phyloP scores from a whole-genome alignment of 1,140 invertebrate genomes.

The Anthonomus grandis region DNA sequence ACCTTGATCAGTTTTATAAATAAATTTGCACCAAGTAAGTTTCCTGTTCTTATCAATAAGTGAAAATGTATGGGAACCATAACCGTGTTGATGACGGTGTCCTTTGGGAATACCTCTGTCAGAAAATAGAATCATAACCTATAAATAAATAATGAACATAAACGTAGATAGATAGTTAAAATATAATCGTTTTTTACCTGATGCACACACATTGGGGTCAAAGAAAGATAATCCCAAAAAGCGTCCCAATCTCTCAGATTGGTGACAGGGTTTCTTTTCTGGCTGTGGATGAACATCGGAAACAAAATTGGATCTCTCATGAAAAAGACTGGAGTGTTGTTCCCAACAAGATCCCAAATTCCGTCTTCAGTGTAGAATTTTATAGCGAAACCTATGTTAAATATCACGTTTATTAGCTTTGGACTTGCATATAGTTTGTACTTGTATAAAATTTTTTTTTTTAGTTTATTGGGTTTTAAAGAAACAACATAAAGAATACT shows the following conservation, averaged over 20 bases:
- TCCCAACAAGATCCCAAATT: conserved; percentile 89
- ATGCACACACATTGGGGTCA: conserved; percentile 79
- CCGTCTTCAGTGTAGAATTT: conserved; percentile 93
- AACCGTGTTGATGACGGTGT: conserved; percentile 85
- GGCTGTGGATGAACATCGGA: conserved; percentile 79
- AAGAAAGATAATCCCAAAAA: conserved; percentile 88
- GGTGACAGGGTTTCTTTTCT: conserved; percentile 86
- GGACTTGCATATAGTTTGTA: too few relatives aligned
- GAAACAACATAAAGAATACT: too few relatives aligned
- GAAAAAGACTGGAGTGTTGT: conserved; percentile 91
- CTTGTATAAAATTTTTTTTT: too few relatives aligned
- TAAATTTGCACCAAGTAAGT: conserved; percentile 82
- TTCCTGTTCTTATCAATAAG: conserved; percentile 72
- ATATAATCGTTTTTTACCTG: too few relatives aligned
- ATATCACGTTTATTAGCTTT: too few relatives aligned
- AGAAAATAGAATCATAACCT: conserved; percentile 71
- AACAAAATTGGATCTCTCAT: conserved; percentile 86
- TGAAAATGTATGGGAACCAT: conserved; percentile 88
- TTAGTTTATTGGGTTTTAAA: too few relatives aligned
- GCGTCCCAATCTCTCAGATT: conserved; percentile 82
- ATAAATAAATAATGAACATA: too few relatives aligned
- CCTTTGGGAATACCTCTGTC: conserved; percentile 86
- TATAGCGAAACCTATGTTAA: conserved; percentile 66
- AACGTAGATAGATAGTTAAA: too few relatives aligned
- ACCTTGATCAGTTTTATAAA: conserved; percentile 84